Evolutionary conservation across 2,113 vertebrate genomes (phyloP).

Genomic region (Heterocephalus glaber): DNA sequence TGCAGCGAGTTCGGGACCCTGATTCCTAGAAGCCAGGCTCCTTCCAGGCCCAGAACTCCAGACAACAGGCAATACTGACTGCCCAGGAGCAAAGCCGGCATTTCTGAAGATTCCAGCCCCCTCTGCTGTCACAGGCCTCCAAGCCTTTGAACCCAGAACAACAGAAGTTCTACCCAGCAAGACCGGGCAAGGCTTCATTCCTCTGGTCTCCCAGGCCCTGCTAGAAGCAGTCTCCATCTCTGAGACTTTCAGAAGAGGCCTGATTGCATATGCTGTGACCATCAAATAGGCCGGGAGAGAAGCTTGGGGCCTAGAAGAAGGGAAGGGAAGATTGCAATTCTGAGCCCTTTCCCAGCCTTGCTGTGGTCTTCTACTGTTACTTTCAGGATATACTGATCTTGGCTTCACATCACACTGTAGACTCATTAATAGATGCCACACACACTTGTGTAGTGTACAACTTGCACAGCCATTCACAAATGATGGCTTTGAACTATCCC

Average conservation of each 20-base stretch:
- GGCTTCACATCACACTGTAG: background rate
- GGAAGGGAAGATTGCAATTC: background rate
- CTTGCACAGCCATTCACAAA: background rate
- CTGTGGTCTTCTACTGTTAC: background rate
- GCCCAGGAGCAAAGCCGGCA: background rate
- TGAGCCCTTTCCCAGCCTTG: background rate
- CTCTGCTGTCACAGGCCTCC: background rate
- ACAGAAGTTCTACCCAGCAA: background rate
- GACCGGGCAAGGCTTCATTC: background rate
- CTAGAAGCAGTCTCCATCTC: background rate
- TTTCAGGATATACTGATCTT: background rate
- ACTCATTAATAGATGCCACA: too few species aligned
- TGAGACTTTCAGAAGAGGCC: background rate
- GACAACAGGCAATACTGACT: background rate
- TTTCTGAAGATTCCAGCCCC: background rate
- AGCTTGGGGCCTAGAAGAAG: background rate
- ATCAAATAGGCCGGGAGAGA: background rate
- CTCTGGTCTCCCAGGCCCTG: background rate
- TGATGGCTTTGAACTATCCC: background rate
- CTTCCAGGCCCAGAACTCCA: background rate
- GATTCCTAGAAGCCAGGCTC: background rate
- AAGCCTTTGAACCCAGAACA: background rate
- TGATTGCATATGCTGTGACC: background rate
- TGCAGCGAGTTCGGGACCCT: background rate
- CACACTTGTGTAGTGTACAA: background rate